Base-by-base conservation (phyloP, 2,113 vertebrate genomes). In the Accipiter cooperii region DNA sequence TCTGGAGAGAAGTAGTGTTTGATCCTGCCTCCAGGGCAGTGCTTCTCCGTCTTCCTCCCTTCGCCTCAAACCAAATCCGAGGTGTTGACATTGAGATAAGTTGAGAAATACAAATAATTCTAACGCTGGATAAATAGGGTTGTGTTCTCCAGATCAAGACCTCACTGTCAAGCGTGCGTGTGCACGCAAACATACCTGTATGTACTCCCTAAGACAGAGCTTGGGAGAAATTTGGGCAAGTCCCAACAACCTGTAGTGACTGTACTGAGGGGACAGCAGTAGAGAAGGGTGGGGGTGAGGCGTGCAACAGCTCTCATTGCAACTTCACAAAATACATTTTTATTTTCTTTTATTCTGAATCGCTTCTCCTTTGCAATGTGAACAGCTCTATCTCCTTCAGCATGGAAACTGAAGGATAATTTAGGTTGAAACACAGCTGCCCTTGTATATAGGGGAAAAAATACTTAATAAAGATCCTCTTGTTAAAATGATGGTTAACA, bases 401-500 rank as follows among this genome's bases (percentile, higher is more conserved):
- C 78, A 17, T 97, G 94, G 97, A 97, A 97, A 95, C 97, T 95
- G 96, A 97, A 97, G 97, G 95, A 97, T 98, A 98, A 98, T 98
- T 98, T 98, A 96, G 96, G 94, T 97, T 97, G 97, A 98, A 98
- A 98, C 97, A 98, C 97, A 98, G 97, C 97, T 95, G 90, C 96
- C 97, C 97, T 98, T 98, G 98, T 98, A 74, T 92, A 84, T 61
- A 42, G 33, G 54, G 64, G 96, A 92, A 98, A 97, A 98, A 97
- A 95, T 96, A 96, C 95, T 97, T 98, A 98, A 98, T 98, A 98
- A 98, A 98, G 97, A 97, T 98, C 96, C 88, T 98, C 98, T 98
- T 98, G 98, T 98, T 98, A 94, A 98, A 98, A 97, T 98, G 97
- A 98, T 98, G 98, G 97, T 98, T 98, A 98, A 97, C 97, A 97